Evolutionary conservation across 1,140 invertebrate species (phyloP).

Genomic region (Bombus superbus): DNA sequence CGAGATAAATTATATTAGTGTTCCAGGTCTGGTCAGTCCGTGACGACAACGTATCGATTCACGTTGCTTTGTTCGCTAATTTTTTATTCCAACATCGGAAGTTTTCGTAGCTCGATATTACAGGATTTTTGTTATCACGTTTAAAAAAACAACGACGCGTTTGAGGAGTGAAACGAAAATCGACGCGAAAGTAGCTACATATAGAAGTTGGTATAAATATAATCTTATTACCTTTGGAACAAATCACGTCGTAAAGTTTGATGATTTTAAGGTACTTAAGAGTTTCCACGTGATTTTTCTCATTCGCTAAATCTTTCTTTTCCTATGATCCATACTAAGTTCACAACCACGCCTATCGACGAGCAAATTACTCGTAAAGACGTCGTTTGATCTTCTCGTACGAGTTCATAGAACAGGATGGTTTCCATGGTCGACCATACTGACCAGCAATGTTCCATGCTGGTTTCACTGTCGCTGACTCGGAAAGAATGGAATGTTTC

Average conservation of each 20-base stretch:
- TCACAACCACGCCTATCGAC: background rate
- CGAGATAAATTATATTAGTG: background rate
- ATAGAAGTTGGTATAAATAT: too few species aligned
- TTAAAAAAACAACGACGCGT: too few species aligned
- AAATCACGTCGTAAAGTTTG: background rate
- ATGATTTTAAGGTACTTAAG: too few species aligned
- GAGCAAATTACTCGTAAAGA: background rate
- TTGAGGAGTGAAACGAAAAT: too few species aligned
- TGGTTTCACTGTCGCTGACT: constrained; percentile 15
- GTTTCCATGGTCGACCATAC: background rate
- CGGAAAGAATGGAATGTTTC: constrained; percentile 47
- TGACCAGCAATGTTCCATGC: background rate
- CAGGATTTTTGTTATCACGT: too few species aligned
- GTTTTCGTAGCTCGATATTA: too few species aligned
- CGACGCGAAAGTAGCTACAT: too few species aligned
- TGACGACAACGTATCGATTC: background rate
- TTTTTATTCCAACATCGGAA: background rate
- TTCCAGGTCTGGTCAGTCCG: background rate
- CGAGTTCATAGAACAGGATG: too few species aligned
- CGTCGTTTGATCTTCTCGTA: background rate
- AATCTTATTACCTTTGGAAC: background rate
- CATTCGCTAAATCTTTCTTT: background rate
- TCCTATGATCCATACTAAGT: background rate
- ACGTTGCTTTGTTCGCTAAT: background rate
- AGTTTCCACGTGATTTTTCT: background rate